Percentiles rank a stretch among this genome's conserved stretches.
Conservation (phyloP, 2,113 vertebrate genomes). For the Trachemys scripta region DNA sequence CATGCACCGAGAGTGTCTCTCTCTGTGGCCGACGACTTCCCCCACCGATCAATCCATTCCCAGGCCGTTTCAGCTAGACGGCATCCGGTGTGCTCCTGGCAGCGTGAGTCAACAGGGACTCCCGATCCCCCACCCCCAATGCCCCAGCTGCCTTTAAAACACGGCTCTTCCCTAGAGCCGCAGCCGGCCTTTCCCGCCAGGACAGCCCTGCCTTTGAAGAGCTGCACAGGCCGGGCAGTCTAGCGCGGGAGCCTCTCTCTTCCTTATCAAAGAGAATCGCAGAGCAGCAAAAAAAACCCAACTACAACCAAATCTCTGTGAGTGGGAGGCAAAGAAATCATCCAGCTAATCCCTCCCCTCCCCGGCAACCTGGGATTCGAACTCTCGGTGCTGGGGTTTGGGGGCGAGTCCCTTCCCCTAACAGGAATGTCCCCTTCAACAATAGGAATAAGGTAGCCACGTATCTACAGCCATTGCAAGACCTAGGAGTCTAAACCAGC, state of each 20-base stretch:
- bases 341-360: neutral
- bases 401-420: neutral
- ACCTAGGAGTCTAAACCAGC: neutral
- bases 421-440: neutral
- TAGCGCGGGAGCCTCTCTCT: neutral
- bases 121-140: no score
- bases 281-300: neutral
- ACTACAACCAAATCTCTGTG: neutral
- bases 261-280: neutral
- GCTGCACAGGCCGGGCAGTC: no score
- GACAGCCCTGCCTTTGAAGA: neutral
- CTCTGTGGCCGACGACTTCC: no score
- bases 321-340: neutral
- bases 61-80: no score
- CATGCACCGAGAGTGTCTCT: no score
- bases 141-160: neutral
- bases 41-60: no score
- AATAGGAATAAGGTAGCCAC: neutral
- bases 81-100: no score
- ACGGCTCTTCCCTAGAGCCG: neutral
- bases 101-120: no score
- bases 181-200: neutral
- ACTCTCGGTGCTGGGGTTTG: neutral
- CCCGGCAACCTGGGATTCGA: neutral
- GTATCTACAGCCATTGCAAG: neutral